A percentile compares a stretch with the other conserved stretches of the same genome.
Conservation (phyloP, 2,797 vertebrate genomes). For the Sebastes minor region DNA sequence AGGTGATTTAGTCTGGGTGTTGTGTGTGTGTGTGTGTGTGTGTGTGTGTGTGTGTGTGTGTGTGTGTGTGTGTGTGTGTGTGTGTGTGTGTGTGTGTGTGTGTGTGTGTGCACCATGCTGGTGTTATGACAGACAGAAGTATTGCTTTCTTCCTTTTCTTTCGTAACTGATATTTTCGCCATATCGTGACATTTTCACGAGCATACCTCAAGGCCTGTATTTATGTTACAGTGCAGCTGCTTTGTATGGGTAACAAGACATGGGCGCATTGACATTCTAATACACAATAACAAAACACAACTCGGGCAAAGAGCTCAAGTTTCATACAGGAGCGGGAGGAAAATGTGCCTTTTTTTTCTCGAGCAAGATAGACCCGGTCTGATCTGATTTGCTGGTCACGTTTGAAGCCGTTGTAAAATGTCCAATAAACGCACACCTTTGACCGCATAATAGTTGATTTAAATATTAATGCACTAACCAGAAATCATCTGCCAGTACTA, state of each 20-base stretch:
- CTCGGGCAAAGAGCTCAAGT: conserved; percentile 24
- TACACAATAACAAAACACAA: conserved; percentile 48
- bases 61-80: conserved; percentile 4
- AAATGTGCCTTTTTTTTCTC: background rate
- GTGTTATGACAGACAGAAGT: conserved; percentile 21
- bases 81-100: background rate
- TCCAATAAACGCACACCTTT: conserved; percentile 64
- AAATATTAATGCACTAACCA: conserved; percentile 57
- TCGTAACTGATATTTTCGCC: conserved; percentile 60
- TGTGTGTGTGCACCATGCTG: conserved; percentile 7
- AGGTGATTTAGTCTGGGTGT: conserved; percentile 36
- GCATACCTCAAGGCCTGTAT: conserved; percentile 63
- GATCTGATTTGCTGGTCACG: conserved; percentile 57
- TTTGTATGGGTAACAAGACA: conserved; percentile 63
- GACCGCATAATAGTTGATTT: conserved; percentile 60
- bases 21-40: conserved; percentile 11
- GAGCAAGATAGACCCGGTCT: background rate
- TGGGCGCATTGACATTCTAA: conserved; percentile 56
- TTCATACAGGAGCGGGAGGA: background rate
- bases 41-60: background rate
- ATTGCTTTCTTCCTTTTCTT: conserved; percentile 24
- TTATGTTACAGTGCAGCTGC: conserved; percentile 60
- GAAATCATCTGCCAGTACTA: conserved; percentile 42
- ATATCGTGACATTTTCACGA: conserved; percentile 67
- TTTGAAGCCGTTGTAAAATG: conserved; percentile 56